These are phyloP conservation scores for Gambusia holbrooki DNA, from an alignment of 2,113 vertebrate genomes.

Conservation along the genomic window DNA sequence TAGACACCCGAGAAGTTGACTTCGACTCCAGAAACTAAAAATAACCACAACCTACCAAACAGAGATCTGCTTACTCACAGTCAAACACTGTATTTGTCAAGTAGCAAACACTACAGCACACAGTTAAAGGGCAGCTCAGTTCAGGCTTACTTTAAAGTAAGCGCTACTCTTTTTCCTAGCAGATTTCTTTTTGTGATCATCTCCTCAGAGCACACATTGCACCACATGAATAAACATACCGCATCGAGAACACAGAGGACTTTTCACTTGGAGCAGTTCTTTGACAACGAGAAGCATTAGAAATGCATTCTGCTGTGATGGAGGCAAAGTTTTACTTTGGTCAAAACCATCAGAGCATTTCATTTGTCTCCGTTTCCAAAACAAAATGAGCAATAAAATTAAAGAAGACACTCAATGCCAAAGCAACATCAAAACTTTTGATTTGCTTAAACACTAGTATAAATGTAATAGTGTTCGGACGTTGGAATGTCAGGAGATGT, in stretches of 20 bases:
- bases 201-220: neutral
- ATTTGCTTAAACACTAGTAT: neutral
- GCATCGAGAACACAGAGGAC: neutral
- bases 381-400: neutral
- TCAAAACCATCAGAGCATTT: neutral
- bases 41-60: conserved; percentile 55
- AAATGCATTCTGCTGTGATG: conserved; percentile 8
- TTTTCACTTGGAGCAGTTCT: conserved; percentile 1
- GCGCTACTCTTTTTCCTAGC: neutral
- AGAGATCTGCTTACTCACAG: conserved; percentile 27
- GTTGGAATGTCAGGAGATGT: too few relatives aligned
- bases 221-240: neutral
- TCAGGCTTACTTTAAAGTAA: conserved; percentile 6
- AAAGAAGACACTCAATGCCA: neutral
- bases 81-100: conserved; percentile 32
- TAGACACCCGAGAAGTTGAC: conserved; percentile 34
- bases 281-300: neutral
- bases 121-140: conserved; percentile 21
- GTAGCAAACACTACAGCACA: conserved; percentile 2
- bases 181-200: neutral
- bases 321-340: conserved; percentile 14
- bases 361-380: neutral
- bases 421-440: neutral
- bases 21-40: conserved; percentile 62
- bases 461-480: neutral